Base-by-base conservation (phyloP, 2,888 invertebrate species). In the Caenorhabditis macrosperma region DNA sequence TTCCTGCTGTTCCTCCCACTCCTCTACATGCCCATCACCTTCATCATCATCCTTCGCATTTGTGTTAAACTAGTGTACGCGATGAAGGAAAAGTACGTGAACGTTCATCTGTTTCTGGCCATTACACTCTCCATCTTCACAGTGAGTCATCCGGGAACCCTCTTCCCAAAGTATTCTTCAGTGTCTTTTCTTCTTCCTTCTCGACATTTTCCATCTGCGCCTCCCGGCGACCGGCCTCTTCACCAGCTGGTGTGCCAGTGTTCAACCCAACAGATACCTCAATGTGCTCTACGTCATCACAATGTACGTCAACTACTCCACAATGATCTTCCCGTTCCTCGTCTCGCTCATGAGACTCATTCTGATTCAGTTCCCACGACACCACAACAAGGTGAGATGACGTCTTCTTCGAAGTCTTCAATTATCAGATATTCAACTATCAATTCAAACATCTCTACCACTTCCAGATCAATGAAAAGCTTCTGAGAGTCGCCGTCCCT, bases 191-290 rank as follows among this genome's bases (percentile, higher is more conserved):
- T 76, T 55, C 30, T 66, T 76, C 41, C 7, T 76, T 2, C 44
- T 44, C 17, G 76, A 76, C 50, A 60, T 60, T 26, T 5, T 61
- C 20, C 26, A 52, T 26, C 26, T 76, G 2, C 76, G 76, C 5
- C 46, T 76, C 2, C 60, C 55, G 3, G 38, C 67, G 0, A 55
- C 67, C 7, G 59, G 76, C 0, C 7, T 61, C 1, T 52, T 76
- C 38, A 76, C 76, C 2, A 28, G 60, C 10, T 76, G 74, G 67
- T 72, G 71, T 55, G 71, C 71, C 12, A 38, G 26, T 10, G 17
- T 41, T 0, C 5, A 17, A n/a, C 71, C 71, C 10, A 72, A 55
- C 26, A 41, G 38, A 15, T 63, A 52, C 22, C 30, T 72, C n/a
- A 48, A 46, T 2, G n/a, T 48, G 7, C 54, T 76, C 6, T 61